Percentiles rank a stretch among this genome's conserved stretches.
Conservation (phyloP, 2,888 invertebrate genomes). For the Agonopterix subpropinquella region DNA sequence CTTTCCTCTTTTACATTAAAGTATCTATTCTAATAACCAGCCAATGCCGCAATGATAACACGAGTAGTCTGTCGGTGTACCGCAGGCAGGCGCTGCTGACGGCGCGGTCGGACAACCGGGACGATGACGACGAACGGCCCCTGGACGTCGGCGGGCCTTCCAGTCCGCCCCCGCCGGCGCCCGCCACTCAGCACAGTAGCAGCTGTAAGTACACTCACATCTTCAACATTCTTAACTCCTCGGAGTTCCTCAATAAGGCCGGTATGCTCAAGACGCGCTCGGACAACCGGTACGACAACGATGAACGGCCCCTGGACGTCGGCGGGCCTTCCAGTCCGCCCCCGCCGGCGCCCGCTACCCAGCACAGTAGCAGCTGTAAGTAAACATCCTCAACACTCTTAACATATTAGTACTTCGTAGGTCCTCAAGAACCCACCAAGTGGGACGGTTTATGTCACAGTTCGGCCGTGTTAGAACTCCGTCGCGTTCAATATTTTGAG, state of each 20-base stretch:
- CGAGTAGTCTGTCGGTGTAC: slow-evolving; percentile 73
- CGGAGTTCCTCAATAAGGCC: no score
- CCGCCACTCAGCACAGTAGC: slow-evolving; percentile 48
- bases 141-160: slow-evolving; percentile 92
- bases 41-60: slow-evolving; percentile 47
- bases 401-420: no score
- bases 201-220: slow-evolving; percentile 47
- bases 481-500: no score
- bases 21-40: neutral
- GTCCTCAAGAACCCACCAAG: no score
- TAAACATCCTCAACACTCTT: slow-evolving; percentile 12
- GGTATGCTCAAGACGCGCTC: slow-evolving; percentile 53
- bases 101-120: slow-evolving; percentile 79
- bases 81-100: slow-evolving; percentile 88
- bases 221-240: no score
- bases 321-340: slow-evolving; percentile 92
- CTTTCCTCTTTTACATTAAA: no score
- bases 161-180: slow-evolving; percentile 83
- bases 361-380: slow-evolving; percentile 57
- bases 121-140: slow-evolving; percentile 89
- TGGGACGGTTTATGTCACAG: no score
- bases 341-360: slow-evolving; percentile 72
- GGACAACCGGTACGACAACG: slow-evolving; percentile 83
- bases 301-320: slow-evolving; percentile 90
- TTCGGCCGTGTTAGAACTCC: no score